Conservation (phyloP, 2,797 vertebrate species). For the Pipistrellus pygmaeus region DNA sequence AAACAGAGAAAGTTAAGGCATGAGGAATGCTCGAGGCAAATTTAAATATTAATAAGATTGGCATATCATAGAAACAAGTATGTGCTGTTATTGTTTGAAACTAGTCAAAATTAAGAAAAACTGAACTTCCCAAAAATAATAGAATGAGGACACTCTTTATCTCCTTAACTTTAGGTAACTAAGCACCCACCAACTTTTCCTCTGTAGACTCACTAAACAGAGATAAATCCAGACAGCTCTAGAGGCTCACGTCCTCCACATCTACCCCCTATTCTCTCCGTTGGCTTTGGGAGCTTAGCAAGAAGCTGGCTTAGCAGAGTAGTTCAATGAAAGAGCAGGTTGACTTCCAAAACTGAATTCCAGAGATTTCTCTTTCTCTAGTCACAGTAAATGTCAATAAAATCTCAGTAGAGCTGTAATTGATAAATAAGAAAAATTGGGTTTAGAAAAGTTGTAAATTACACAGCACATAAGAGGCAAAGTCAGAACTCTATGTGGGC, state of each 20-base stretch:
- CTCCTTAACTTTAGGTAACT: background rate
- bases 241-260: background rate
- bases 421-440: conserved; percentile 13
- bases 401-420: background rate
- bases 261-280: background rate
- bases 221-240: background rate
- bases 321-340: conserved; percentile 3
- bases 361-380: background rate
- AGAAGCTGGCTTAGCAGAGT: background rate
- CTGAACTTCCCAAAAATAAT: background rate
- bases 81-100: background rate
- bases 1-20: background rate
- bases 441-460: background rate
- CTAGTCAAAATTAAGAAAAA: conserved; percentile 8
- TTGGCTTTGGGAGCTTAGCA: background rate
- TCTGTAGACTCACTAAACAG: background rate
- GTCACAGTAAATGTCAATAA: background rate
- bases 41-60: background rate
- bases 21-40: background rate
- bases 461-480: background rate
- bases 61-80: background rate
- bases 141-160: background rate
- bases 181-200: background rate
- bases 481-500: background rate
- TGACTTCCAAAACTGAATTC: background rate